phyloP scores from a whole-genome alignment of 2,888 invertebrate species.

The Spisula subtruncata region DNA sequence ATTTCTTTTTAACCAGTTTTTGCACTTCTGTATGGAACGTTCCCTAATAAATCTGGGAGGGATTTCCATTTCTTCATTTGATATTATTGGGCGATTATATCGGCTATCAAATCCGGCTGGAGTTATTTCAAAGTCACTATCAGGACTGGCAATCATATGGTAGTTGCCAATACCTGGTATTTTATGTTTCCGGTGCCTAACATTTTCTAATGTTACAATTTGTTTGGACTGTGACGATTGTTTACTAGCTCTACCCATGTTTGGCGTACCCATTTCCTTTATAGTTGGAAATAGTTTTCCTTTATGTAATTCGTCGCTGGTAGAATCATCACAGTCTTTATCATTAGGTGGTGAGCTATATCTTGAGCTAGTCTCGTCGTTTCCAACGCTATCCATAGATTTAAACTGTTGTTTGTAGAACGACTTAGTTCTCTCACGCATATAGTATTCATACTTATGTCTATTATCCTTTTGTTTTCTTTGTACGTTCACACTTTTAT shows the following conservation, averaged over 20 bases:
- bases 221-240: conserved; percentile 3
- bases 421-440: conserved; percentile 58
- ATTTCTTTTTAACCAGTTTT: conserved; percentile 60
- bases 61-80: conserved; percentile 60
- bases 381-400: conserved; percentile 37
- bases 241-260: conserved; percentile 13
- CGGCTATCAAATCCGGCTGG: conserved; percentile 67
- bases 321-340: conserved; percentile 46
- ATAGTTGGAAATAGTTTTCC: conserved; percentile 58
- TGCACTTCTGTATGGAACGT: conserved; percentile 64
- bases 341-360: conserved; percentile 34
- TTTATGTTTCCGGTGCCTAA: conserved; percentile 49
- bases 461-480: conserved; percentile 57
- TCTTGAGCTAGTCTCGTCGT: conserved; percentile 41
- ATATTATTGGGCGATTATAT: conserved; percentile 57
- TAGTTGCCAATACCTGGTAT: conserved; percentile 69
- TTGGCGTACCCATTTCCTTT: conserved; percentile 35
- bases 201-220: conserved; percentile 32
- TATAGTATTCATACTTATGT: conserved; percentile 57
- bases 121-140: conserved; percentile 68
- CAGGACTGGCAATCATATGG: conserved; percentile 61
- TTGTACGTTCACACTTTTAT: conserved; percentile 52
- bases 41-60: conserved; percentile 60
- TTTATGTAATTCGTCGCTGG: conserved; percentile 37
- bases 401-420: conserved; percentile 27